Percentiles rank a stretch among this genome's conserved stretches.
phyloP scores from a whole-genome alignment of 2,113 vertebrate genomes.

The Crotalus horridus region DNA sequence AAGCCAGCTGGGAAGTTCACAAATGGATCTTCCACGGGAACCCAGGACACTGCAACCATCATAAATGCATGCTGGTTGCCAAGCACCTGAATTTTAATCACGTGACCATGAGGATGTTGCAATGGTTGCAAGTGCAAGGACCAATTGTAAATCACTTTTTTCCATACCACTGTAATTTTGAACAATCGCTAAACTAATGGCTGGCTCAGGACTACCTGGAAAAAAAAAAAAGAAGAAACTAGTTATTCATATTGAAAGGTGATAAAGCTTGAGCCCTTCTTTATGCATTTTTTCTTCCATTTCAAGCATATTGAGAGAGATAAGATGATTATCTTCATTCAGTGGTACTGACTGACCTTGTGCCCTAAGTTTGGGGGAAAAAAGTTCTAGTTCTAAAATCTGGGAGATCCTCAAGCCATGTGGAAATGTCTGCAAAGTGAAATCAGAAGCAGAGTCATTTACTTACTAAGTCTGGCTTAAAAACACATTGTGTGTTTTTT shows the following conservation, averaged over 20 bases:
- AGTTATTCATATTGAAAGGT: background rate
- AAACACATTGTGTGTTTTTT: background rate
- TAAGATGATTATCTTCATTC: background rate
- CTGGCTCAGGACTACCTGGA: background rate
- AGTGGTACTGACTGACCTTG: background rate
- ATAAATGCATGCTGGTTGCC: background rate
- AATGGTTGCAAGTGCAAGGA: background rate
- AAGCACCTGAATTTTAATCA: background rate
- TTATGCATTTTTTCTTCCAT: background rate
- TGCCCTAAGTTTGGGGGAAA: accelerated
- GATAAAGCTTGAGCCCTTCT: background rate
- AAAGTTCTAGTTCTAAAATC: background rate
- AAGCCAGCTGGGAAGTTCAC: background rate
- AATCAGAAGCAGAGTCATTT: background rate
- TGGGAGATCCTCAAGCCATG: background rate
- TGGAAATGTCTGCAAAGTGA: background rate
- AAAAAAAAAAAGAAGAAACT: background rate
- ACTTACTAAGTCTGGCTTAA: background rate
- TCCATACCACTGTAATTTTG: background rate
- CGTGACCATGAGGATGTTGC: background rate
- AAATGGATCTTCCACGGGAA: background rate
- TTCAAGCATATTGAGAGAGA: background rate
- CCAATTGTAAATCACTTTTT: background rate
- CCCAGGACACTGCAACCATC: background rate
- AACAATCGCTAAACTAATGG: background rate